phyloP scores from a whole-genome alignment of 1,140 invertebrate genomes.

The Heliconius melpomene region DNA sequence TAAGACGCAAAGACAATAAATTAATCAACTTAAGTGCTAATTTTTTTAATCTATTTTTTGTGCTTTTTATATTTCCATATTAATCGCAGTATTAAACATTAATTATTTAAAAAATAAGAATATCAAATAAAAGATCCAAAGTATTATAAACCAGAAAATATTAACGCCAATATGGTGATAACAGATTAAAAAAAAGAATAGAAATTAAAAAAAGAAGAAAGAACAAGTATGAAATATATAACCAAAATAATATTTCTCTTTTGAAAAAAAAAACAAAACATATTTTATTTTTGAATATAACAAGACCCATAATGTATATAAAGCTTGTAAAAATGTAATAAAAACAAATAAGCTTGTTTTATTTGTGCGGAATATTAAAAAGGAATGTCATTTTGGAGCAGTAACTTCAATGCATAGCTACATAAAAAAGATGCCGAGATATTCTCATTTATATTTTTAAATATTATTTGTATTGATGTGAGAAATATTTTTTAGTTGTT shows the following conservation, averaged over 20 bases:
- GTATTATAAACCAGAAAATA: not conserved
- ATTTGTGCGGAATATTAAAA: not conserved
- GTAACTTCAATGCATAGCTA: not conserved
- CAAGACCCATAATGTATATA: not conserved
- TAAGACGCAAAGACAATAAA: not conserved
- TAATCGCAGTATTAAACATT: too few relatives aligned
- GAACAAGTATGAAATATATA: not conserved
- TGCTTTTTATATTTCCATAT: not conserved
- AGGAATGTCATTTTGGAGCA: not conserved
- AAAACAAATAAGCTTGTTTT: not conserved
- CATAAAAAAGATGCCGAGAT: not conserved
- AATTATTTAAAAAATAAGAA: too few relatives aligned
- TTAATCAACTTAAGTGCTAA: not conserved
- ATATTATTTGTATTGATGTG: too few relatives aligned
- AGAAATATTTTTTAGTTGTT: too few relatives aligned
- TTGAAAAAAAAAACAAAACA: not conserved
- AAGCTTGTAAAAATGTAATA: not conserved
- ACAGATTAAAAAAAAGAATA: not conserved
- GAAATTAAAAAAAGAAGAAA: not conserved
- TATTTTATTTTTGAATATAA: not conserved
- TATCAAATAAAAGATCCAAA: too few relatives aligned
- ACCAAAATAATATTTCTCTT: not conserved
- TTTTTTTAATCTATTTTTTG: not conserved
- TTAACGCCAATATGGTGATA: not conserved
- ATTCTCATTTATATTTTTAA: not conserved